These are phyloP conservation scores for Ranitomeya imitator DNA, from an alignment of 2,113 vertebrate species.

Conservation along the genomic window DNA sequence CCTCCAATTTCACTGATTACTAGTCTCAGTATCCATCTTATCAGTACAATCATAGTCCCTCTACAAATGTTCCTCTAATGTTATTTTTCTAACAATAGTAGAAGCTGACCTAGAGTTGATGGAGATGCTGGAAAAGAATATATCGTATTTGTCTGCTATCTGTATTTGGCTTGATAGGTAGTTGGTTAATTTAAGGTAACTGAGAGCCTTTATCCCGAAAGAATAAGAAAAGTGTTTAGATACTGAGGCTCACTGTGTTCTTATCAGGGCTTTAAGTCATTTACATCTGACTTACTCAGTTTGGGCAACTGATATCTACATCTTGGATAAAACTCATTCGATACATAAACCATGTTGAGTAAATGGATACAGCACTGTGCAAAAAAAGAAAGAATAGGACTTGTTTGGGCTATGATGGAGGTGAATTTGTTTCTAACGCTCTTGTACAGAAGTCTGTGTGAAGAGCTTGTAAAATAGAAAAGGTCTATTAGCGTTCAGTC, in stretches of 20 bases:
- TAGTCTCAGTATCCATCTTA: slow-evolving; percentile 71
- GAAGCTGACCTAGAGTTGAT: slow-evolving; percentile 63
- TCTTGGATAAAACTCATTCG: slow-evolving; percentile 21
- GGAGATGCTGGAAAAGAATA: slow-evolving; percentile 61
- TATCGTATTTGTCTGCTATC: slow-evolving; percentile 62
- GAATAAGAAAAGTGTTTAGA: slow-evolving; percentile 60
- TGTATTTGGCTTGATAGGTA: slow-evolving; percentile 62
- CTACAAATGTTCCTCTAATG: slow-evolving; percentile 68
- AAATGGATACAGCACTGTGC: slow-evolving; percentile 25
- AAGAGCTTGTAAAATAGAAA: not conserved
- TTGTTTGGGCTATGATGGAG: slow-evolving; percentile 24
- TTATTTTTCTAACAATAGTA: slow-evolving; percentile 72
- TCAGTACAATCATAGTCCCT: slow-evolving; percentile 68
- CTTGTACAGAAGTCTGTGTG: not conserved
- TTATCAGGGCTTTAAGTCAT: slow-evolving; percentile 60
- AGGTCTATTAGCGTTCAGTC: not conserved
- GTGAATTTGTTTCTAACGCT: slow-evolving; percentile 15
- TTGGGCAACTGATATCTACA: slow-evolving; percentile 48
- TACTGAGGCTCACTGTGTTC: slow-evolving; percentile 40
- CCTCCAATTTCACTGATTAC: slow-evolving; percentile 71
- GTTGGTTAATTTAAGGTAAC: slow-evolving; percentile 68
- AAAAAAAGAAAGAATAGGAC: slow-evolving; percentile 9
- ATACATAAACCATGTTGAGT: slow-evolving; percentile 40
- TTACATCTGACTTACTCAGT: slow-evolving; percentile 60
- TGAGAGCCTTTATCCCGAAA: slow-evolving; percentile 61